Evolutionary conservation across 2,888 invertebrate genomes (phyloP).

Genomic region (Allygus modestus): DNA sequence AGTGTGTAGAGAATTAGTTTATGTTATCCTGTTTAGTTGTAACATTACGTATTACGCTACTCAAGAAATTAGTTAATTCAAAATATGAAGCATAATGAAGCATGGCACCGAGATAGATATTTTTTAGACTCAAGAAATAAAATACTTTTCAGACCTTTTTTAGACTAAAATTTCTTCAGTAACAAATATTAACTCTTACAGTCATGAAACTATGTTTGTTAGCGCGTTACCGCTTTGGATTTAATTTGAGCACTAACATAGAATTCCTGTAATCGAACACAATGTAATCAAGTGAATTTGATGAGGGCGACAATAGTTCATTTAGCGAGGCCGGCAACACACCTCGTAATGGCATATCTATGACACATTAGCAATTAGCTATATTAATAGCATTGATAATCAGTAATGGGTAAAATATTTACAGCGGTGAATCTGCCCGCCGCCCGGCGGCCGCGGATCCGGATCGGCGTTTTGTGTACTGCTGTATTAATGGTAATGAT

Average conservation of each 20-base stretch:
- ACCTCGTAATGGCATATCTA: conserved; percentile 54
- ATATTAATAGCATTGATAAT: conserved; percentile 59
- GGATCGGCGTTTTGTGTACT: not conserved
- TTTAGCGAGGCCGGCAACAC: conserved; percentile 25
- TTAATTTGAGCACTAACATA: not conserved
- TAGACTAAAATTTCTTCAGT: too few species aligned
- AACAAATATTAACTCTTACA: too few species aligned
- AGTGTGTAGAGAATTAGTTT: too few species aligned
- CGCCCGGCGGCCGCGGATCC: not conserved
- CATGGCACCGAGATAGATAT: too few species aligned
- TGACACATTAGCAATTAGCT: conserved; percentile 59
- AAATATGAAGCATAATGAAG: too few species aligned
- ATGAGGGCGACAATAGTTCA: conserved; percentile 48
- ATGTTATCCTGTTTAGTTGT: too few species aligned
- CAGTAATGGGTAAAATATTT: conserved; percentile 57
- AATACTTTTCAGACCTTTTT: too few species aligned
- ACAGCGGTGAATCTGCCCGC: conserved; percentile 7
- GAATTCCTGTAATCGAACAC: not conserved
- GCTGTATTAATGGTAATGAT: not conserved
- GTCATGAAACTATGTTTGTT: too few species aligned
- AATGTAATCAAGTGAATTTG: conserved; percentile 38
- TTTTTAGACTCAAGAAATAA: too few species aligned
- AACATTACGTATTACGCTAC: too few species aligned
- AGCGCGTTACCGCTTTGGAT: not conserved
- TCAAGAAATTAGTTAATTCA: too few species aligned